phyloP scores from a whole-genome alignment of 2,888 invertebrate genomes.

The Coelinius sp. region DNA sequence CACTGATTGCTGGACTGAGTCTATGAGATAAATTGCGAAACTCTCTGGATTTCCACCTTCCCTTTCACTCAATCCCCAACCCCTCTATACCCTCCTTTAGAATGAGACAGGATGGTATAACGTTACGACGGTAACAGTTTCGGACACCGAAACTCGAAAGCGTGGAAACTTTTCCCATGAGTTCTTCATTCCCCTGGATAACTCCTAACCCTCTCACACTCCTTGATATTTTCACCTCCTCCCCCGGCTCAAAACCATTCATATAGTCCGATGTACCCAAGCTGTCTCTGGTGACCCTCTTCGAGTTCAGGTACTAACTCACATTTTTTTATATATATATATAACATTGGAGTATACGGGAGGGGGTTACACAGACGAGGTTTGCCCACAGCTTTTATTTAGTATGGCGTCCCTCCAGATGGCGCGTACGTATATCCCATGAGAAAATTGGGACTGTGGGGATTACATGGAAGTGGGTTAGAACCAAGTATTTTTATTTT shows the following conservation, averaged over 20 bases:
- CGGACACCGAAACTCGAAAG: conserved; percentile 28
- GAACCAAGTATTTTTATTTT: conserved; percentile 2
- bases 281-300: conserved; percentile 55
- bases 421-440: conserved; percentile 40
- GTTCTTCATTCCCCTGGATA: conserved; percentile 21
- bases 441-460: conserved; percentile 36
- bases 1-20: conserved; percentile 45
- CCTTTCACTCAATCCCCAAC: conserved; percentile 12
- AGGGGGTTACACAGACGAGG: not conserved
- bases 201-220: not conserved
- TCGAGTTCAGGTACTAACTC: conserved; percentile 43
- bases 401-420: conserved; percentile 42
- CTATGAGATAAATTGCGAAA: conserved; percentile 49
- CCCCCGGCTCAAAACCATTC: conserved; percentile 9
- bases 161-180: conserved; percentile 42
- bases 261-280: conserved; percentile 29
- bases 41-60: conserved; percentile 30
- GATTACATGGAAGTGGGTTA: conserved; percentile 42
- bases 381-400: conserved; percentile 1
- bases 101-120: conserved; percentile 12
- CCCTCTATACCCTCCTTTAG: not conserved
- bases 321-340: not conserved
- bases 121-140: conserved; percentile 16
- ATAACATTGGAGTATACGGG: too few relatives aligned
- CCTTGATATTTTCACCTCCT: conserved; percentile 1